Evolutionary conservation across 1,140 invertebrate species (phyloP).

Genomic region (Aphelenchoides avenae): DNA sequence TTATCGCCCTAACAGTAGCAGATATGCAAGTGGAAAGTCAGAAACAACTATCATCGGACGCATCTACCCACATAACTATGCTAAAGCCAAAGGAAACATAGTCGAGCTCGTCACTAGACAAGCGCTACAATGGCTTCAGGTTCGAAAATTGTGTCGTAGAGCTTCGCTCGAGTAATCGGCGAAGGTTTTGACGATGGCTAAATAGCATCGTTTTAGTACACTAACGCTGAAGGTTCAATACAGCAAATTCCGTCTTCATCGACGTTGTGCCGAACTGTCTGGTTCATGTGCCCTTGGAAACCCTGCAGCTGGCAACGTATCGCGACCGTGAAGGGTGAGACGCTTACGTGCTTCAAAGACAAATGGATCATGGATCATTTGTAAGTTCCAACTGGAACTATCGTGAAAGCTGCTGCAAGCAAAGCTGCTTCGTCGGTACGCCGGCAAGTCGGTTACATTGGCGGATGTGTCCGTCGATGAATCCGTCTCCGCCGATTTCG

Average conservation of each 20-base stretch:
- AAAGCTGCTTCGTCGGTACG: slow-evolving; percentile 33
- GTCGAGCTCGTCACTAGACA: not conserved
- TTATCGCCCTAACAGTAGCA: slow-evolving; percentile 53
- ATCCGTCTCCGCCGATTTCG: slow-evolving; percentile 28
- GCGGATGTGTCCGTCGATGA: slow-evolving; percentile 26
- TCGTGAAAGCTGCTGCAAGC: slow-evolving; percentile 33
- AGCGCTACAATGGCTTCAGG: slow-evolving; percentile 14
- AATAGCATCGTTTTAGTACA: slow-evolving; percentile 46
- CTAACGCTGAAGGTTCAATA: slow-evolving; percentile 53
- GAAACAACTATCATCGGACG: not conserved
- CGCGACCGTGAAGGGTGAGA: slow-evolving; percentile 28
- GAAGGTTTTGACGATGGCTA: not conserved
- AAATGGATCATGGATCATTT: not conserved
- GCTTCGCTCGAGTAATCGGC: not conserved
- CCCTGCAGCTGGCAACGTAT: slow-evolving; percentile 54
- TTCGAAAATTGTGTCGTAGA: not conserved
- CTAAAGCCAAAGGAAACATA: not conserved
- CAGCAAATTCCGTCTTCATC: slow-evolving; percentile 60
- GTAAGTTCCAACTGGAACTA: slow-evolving; percentile 40
- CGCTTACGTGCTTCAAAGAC: no score
- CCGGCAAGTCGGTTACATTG: slow-evolving; percentile 9
- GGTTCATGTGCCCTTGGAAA: slow-evolving; percentile 59
- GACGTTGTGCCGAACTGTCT: slow-evolving; percentile 59
- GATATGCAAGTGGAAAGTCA: slow-evolving; percentile 58
- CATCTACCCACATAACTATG: not conserved